A percentile compares a stretch with the other conserved stretches of the same genome.
Evolutionary conservation across 2,797 vertebrate species (phyloP).

Genomic region (Pangasius sanitwongsei): DNA sequence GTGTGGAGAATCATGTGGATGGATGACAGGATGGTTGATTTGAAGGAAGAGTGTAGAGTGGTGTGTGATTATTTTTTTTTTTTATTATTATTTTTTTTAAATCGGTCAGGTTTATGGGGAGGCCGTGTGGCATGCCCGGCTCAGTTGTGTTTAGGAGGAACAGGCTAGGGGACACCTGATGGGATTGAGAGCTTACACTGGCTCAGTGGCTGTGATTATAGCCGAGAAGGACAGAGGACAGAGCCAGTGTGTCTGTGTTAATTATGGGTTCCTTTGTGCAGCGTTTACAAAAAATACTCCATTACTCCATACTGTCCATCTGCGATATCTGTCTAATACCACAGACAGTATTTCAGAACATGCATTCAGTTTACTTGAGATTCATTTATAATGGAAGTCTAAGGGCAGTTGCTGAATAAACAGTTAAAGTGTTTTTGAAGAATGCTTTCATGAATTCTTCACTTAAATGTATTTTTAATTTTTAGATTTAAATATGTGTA

Average conservation of each 20-base stretch:
- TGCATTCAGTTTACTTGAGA: not conserved
- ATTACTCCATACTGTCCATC: not conserved
- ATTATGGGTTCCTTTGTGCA: constrained; percentile 1
- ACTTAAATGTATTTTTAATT: not conserved
- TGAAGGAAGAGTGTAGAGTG: not conserved
- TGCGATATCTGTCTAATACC: not conserved
- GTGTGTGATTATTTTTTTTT: not conserved
- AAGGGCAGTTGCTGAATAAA: not conserved
- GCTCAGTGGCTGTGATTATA: constrained; percentile 69
- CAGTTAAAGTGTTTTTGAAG: not conserved
- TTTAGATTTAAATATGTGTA: not conserved
- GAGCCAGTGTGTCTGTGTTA: not conserved
- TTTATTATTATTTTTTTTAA: not conserved
- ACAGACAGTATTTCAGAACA: not conserved
- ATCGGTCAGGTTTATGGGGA: not conserved
- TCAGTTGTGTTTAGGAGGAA: constrained; percentile 49
- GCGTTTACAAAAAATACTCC: not conserved
- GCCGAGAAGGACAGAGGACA: not conserved
- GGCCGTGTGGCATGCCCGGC: not conserved
- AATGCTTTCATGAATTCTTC: not conserved
- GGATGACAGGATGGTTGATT: not conserved
- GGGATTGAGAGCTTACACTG: constrained; percentile 67
- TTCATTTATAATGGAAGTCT: not conserved
- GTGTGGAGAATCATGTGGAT: not conserved
- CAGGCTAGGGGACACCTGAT: constrained; percentile 64